Base-by-base conservation (phyloP, 2,797 vertebrate genomes). In the Enoplosus armatus region DNA sequence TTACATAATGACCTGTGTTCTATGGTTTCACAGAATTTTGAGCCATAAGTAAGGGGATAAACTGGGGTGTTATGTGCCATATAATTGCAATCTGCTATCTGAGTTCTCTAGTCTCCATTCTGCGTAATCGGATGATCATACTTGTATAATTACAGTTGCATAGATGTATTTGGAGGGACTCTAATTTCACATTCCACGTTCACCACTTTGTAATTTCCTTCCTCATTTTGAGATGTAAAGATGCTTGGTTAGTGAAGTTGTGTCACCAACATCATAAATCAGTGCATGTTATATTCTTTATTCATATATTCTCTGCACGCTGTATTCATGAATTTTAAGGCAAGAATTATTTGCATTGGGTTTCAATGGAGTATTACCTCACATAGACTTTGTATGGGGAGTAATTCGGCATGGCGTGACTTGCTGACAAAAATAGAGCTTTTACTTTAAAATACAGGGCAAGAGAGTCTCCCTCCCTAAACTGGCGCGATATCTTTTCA, bases 51-150 rank as follows among this genome's bases (percentile, higher is more conserved):
- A 43, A 37, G 48, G 29, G 48, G 82, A 84, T 62, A 69, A 76
- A 82, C 18, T 24, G 45, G 53, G 43, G 54, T 43, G 33, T 33
- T 39, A 41, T 56, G n/a, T 70, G 64, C 29, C 35, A 4, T 12
- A 20, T 75, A 73, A 82, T 85, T 82, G 31, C 26, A 31, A 31
- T 65, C 35, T 75, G 33, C 66, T 60, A 35, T 85, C 72, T 48
- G 31, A 47, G 53, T 45, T 72, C 48, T 66, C 48, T 55, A 31
- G 16, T 60, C 8, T 60, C 37, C 12, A 22, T 48, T 70, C 39
- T 45, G 61, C n/a, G 4, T 75, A 75, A 72, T 82, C 59, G 55
- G 41, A 63, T 78, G 55, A 84, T 77, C 69, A 71, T 18, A 18
- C 27, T 60, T 12, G 39, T 45, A 47, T 63, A 64, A 80, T 82